Evolutionary conservation across 2,888 invertebrate genomes (phyloP).

Genomic region (Sympetrum striolatum): DNA sequence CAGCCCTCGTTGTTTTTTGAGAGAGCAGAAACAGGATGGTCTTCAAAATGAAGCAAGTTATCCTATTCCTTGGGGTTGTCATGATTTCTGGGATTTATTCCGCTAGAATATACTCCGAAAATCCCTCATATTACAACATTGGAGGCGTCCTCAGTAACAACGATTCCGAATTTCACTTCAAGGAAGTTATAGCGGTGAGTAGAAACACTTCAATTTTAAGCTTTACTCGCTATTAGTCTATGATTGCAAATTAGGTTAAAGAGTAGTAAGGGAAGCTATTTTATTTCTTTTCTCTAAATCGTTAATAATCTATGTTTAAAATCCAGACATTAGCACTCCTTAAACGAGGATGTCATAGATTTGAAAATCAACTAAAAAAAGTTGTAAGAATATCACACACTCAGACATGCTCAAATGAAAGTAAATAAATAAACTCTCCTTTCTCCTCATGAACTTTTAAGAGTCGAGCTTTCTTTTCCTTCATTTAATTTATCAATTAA

Average conservation of each 20-base stretch:
- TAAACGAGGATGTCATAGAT: too few relatives aligned
- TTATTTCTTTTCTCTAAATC: too few relatives aligned
- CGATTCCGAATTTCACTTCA: conserved; percentile 80
- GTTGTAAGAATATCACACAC: too few relatives aligned
- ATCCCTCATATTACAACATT: conserved; percentile 79
- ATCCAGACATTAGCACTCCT: too few relatives aligned
- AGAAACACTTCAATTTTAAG: background rate
- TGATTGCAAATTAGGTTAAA: background rate
- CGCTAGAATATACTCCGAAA: background rate
- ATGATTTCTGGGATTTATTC: background rate
- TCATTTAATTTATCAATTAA: too few relatives aligned
- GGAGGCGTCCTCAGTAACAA: conserved; percentile 91
- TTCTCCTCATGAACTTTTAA: too few relatives aligned
- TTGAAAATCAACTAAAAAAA: too few relatives aligned
- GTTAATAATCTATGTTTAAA: too few relatives aligned
- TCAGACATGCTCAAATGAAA: too few relatives aligned
- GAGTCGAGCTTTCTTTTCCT: too few relatives aligned
- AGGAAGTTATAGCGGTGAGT: conserved; percentile 82
- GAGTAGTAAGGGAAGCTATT: background rate
- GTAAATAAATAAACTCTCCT: too few relatives aligned
- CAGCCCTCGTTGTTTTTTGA: too few relatives aligned
- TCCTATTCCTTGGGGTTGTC: background rate
- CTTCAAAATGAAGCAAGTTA: background rate
- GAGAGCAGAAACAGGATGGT: background rate
- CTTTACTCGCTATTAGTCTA: background rate